These are phyloP conservation scores for Discoglossus pictus DNA, from an alignment of 2,797 vertebrate species.

Conservation along the genomic window DNA sequence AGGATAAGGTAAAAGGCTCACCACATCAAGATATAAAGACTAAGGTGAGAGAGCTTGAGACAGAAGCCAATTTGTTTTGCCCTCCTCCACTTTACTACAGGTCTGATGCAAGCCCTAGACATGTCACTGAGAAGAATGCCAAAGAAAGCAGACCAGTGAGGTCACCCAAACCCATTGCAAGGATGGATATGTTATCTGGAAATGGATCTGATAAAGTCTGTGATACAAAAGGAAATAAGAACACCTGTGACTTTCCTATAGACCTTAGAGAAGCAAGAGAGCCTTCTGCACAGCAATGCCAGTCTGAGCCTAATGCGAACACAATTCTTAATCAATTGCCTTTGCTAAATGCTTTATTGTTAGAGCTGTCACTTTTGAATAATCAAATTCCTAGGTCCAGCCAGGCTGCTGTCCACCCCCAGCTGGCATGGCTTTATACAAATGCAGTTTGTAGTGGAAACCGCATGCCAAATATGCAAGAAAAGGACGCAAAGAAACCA, in stretches of 20 bases:
- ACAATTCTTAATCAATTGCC: constrained; percentile 72
- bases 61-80: constrained; percentile 67
- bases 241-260: background rate
- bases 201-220: constrained; percentile 18
- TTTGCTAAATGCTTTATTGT: constrained; percentile 81
- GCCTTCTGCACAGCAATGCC: constrained; percentile 44
- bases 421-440: constrained; percentile 69
- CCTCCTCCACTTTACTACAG: constrained; percentile 84
- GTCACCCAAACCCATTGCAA: constrained; percentile 34
- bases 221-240: background rate
- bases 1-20: background rate
- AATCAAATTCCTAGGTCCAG: constrained; percentile 46
- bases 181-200: constrained; percentile 32
- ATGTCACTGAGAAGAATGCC: background rate
- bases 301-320: background rate
- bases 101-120: constrained; percentile 49
- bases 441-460: constrained; percentile 26
- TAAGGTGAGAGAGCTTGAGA: constrained; percentile 44
- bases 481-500: constrained; percentile 22
- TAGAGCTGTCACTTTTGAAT: constrained; percentile 80
- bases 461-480: constrained; percentile 13
- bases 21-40: background rate
- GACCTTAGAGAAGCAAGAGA: background rate
- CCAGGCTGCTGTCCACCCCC: constrained; percentile 65
- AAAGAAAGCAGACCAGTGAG: constrained; percentile 35